Evolutionary conservation across 2,797 vertebrate species (phyloP), one percentile per base, ranked within the genome.

Genomic region (Spinus pinus): DNA sequence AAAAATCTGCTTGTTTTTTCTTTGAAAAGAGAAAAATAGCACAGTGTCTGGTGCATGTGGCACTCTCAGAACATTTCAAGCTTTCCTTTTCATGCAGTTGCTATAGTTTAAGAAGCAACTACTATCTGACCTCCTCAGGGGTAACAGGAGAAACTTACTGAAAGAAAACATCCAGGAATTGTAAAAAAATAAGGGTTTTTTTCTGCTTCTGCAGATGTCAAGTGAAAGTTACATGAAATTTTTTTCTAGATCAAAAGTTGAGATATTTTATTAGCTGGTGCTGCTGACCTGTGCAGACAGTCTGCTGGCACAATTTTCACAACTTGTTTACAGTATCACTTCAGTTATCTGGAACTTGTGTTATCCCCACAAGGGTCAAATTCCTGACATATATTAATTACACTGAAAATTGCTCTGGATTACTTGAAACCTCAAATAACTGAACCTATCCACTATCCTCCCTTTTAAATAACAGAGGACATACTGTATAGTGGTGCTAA

Each of bases 361-460:
- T 91, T 94, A 95, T 90, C 93, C 87, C 70, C 71, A 85, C 56
- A 94, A 86, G 77, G 87, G 87, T 94, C 95, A 96, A 91, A 94
- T 90, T 96, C 95, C 64, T 96, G 77, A 88, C 75, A 51, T 75
- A 64, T 93, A 97, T 97, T 94, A 96, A 93, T 97, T 96, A 94
- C 87, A 94, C 22, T 74, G 82, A 96, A 96, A 96, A 95, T 91
- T 94, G 57, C 73, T 56, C 53, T 80, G 73, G 77, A 95, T 94
- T 95, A 95, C 90, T 75, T 86, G 73, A 97, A 97, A 91, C 91
- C 70, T 93, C 89, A 91, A 94, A 81, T 86, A 94, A 81, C 85
- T 82, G 73, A 90, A 93, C 35, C 58, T 86, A 90, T 77, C 89
- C 87, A 79, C 56, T 12, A 1, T 84, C 47, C 41, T 81, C 49